Conservation (phyloP, 2,888 invertebrate genomes). For the Drosophila rellima region DNA sequence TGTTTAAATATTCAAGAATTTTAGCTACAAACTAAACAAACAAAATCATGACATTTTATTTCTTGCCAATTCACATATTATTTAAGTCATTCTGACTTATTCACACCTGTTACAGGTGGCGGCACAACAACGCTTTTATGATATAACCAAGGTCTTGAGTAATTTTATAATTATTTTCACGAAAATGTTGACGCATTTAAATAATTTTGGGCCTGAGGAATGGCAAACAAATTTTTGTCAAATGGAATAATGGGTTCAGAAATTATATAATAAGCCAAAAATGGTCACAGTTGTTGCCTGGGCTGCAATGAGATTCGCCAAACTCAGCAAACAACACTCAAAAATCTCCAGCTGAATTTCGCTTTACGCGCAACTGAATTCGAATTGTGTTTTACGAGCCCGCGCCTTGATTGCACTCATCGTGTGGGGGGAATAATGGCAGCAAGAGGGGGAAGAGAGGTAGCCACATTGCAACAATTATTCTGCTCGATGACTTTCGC, state of each 20-base stretch:
- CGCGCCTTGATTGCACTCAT: constrained; percentile 64
- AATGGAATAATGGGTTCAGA: constrained; percentile 70
- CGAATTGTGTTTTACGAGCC: constrained; percentile 69
- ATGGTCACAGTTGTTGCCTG: constrained; percentile 71
- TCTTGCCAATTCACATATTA: background rate
- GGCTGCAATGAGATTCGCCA: constrained; percentile 59
- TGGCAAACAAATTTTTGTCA: constrained; percentile 57
- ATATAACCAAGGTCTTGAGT: constrained; percentile 63
- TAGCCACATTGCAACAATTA: constrained; percentile 76
- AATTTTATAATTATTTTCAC: constrained; percentile 60
- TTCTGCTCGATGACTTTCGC: constrained; percentile 84
- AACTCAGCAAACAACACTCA: constrained; percentile 26
- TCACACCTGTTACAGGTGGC: constrained; percentile 14
- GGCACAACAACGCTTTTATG: constrained; percentile 19
- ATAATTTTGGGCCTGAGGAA: constrained; percentile 55
- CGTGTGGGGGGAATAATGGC: constrained; percentile 39
- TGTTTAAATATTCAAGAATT: background rate
- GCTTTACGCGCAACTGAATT: constrained; percentile 75
- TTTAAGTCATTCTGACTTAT: constrained; percentile 9
- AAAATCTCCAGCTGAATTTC: constrained; percentile 42
- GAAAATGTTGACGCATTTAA: constrained; percentile 64
- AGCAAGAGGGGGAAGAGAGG: constrained; percentile 16
- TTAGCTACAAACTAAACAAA: background rate
- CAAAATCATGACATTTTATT: background rate
- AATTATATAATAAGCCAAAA: constrained; percentile 68